phyloP scores from a whole-genome alignment of 2,113 vertebrate species.

The Cettia cetti region DNA sequence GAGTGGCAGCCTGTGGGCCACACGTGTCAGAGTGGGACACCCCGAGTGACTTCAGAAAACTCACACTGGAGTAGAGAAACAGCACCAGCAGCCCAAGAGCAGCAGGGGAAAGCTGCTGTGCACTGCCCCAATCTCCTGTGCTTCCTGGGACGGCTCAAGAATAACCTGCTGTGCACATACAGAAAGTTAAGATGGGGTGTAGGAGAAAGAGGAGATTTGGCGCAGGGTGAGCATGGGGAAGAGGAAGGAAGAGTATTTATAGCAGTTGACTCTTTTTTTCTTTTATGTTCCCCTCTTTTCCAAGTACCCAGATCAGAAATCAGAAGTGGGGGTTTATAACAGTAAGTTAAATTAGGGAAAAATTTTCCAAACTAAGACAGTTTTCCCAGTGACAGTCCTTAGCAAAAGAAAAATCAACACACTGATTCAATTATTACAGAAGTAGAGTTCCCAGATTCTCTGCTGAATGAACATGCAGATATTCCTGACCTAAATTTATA shows the following conservation, averaged over 20 bases:
- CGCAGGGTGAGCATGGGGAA: background rate
- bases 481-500: background rate
- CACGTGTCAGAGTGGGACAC: too few relatives aligned
- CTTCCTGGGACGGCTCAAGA: background rate
- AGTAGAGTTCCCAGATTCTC: background rate
- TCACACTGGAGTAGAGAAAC: background rate
- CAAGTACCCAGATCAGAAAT: background rate
- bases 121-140: background rate
- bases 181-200: background rate
- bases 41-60: background rate
- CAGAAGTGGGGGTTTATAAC: background rate
- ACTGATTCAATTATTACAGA: background rate
- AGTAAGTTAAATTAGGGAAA: background rate
- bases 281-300: background rate
- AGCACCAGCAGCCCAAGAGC: background rate
- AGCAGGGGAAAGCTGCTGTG: background rate
- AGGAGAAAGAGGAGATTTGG: background rate
- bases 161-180: background rate
- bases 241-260: background rate
- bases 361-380: too few relatives aligned
- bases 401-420: background rate
- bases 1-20: too few relatives aligned
- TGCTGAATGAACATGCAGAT: background rate
- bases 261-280: too few relatives aligned
- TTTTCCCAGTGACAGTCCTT: background rate